Evolutionary conservation across 2,888 invertebrate genomes (phyloP).

Genomic region (Cecidostiba fungosa): DNA sequence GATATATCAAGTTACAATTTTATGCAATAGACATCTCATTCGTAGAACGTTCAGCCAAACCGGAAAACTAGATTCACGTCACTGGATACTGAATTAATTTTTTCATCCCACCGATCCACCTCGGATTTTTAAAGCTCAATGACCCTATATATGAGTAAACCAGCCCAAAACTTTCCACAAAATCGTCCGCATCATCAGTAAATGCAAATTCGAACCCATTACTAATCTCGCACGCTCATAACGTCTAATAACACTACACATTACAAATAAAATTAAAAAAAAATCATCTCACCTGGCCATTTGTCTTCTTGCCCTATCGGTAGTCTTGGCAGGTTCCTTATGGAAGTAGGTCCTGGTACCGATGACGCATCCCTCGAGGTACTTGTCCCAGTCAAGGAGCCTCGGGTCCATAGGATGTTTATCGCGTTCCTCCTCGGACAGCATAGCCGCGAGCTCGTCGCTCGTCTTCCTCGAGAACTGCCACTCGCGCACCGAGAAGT

Average conservation of each 20-base stretch:
- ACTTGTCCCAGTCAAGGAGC: slow-evolving; percentile 81
- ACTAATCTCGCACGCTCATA: no score
- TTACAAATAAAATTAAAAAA: background rate
- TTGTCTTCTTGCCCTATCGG: slow-evolving; percentile 62
- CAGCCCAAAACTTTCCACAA: no score
- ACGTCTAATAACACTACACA: background rate
- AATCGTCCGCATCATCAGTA: no score
- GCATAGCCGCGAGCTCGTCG: slow-evolving; percentile 71
- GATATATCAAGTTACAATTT: background rate
- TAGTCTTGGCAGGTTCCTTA: slow-evolving; percentile 78
- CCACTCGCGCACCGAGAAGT: slow-evolving; percentile 82
- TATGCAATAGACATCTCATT: background rate
- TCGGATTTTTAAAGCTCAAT: background rate
- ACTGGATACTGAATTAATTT: background rate
- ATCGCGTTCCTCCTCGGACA: slow-evolving; percentile 73
- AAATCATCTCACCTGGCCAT: slow-evolving; percentile 65
- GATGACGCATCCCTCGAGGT: slow-evolving; percentile 81
- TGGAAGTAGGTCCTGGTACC: slow-evolving; percentile 81
- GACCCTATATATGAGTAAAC: background rate
- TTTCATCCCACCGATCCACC: background rate
- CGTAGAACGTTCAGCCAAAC: background rate
- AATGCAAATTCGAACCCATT: no score
- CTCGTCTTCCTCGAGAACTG: slow-evolving; percentile 76
- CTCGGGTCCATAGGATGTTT: slow-evolving; percentile 81
- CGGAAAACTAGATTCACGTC: background rate